Evolutionary conservation across 2,888 invertebrate species (phyloP).

Genomic region (Spodoptera littoralis): DNA sequence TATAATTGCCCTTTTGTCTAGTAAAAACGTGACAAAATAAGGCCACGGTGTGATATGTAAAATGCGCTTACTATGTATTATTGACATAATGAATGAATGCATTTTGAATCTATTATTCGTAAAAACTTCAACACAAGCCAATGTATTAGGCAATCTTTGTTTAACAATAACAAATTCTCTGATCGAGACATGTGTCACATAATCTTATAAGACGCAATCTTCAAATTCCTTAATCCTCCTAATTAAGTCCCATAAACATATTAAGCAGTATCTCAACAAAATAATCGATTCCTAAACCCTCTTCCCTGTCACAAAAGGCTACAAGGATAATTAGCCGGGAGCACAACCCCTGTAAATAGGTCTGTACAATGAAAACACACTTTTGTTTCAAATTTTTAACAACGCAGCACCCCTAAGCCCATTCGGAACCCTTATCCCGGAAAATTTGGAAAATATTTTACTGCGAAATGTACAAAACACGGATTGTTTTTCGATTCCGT

Average conservation of each 20-base stretch:
- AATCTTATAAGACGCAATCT: no score
- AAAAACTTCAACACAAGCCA: no score
- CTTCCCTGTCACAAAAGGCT: slow-evolving; percentile 29
- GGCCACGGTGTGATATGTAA: no score
- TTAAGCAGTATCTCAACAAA: slow-evolving; percentile 16
- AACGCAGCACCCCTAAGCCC: slow-evolving; percentile 3
- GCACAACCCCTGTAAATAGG: slow-evolving; percentile 10
- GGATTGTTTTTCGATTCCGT: slow-evolving; percentile 32
- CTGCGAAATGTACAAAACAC: slow-evolving; percentile 14
- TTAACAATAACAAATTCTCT: no score
- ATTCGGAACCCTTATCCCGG: slow-evolving; percentile 21
- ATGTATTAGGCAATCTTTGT: no score
- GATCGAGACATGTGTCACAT: no score
- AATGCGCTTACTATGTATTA: no score
- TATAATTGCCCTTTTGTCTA: no score
- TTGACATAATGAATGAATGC: no score
- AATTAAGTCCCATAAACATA: slow-evolving; percentile 3
- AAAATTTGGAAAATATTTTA: slow-evolving; percentile 29
- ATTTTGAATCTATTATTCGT: no score
- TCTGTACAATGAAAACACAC: slow-evolving; percentile 7
- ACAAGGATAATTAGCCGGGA: slow-evolving; percentile 29
- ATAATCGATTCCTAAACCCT: slow-evolving; percentile 27
- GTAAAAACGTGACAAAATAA: no score
- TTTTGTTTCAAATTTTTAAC: slow-evolving; percentile 24
- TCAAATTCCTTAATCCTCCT: background rate